Base-by-base conservation (phyloP, 2,797 vertebrate species). In the Lagorchestes hirsutus region DNA sequence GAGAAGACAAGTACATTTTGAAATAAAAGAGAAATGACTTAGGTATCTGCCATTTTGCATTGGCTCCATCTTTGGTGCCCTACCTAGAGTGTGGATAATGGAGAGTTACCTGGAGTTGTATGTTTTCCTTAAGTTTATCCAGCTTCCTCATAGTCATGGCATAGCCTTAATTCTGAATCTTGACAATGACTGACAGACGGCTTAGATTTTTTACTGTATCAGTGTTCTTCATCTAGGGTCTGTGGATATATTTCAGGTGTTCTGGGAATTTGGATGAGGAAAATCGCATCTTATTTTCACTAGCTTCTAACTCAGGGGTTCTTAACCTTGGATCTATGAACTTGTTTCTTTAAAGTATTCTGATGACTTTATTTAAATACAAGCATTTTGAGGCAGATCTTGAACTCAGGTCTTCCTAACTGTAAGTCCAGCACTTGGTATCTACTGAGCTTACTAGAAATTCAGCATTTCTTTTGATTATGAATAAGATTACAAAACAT, bases 1-100 rank as follows among this genome's bases (percentile, higher is more conserved):
- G 93, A 94, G 24, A 91, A 94, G 46, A 94, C 52, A 94, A 5
- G n/a, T 58, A n/a, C 12, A 2, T 58, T 92, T 94, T 28, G 95
- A 93, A 93, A 93, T 50, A 54, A 93, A 91, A 40, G 34, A 91
- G 40, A 94, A 96, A 54, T 59, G 59, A 90, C 62, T 62, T 1
- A 55, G 1, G 27, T 92, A 91, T n/a, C 52, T 54, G 59, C 90
- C 50, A 40, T 92, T 59, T 95, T 93, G 31, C 11, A 57, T 13
- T 40, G 52, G 16, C 55, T 16, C 10, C 1, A 29, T 31, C 29
- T 62, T 11, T 62, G 59, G 59, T 34, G 11, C 31, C 31, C 59
- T 34, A n/a, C 59, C 59, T 67, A 67, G 31, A 67, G 59, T 16
- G 31, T 34, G 13, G 59, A n/a, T 34, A n/a, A 67, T 67, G 31